Percentiles rank a stretch among this genome's conserved stretches.
Evolutionary conservation across 2,113 vertebrate species (phyloP).

Genomic region (Xenus cinereus): DNA sequence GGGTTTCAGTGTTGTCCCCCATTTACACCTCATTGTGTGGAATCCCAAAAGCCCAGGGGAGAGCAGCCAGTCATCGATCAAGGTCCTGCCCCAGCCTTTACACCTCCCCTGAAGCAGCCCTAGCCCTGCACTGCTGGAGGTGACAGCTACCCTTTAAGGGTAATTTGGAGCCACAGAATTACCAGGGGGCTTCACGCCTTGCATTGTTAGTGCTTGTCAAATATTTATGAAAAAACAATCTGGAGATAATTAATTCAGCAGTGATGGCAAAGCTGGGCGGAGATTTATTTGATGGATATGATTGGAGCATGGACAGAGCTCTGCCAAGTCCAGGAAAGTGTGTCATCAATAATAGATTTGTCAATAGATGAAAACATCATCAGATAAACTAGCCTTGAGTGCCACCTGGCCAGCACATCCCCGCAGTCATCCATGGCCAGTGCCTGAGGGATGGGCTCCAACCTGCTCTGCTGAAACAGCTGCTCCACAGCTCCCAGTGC

Average conservation of each 20-base stretch:
- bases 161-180: neutral
- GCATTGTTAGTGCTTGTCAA: slow-evolving; percentile 51
- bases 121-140: neutral
- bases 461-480: neutral
- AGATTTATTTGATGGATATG: slow-evolving; percentile 15
- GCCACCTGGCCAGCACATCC: slow-evolving; percentile 44
- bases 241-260: slow-evolving; percentile 58
- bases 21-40: neutral
- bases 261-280: neutral
- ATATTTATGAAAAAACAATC: slow-evolving; percentile 64
- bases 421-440: neutral
- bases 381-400: slow-evolving; percentile 26
- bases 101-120: neutral
- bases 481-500: neutral
- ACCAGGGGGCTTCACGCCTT: slow-evolving; percentile 32
- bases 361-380: slow-evolving; percentile 52
- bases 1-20: neutral
- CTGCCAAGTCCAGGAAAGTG: slow-evolving; percentile 29
- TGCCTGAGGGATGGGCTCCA: neutral
- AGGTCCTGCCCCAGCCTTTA: neutral
- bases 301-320: slow-evolving; percentile 4
- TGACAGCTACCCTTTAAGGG: neutral
- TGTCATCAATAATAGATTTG: slow-evolving; percentile 53
- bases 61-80: fast-evolving
- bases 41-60: neutral